Evolutionary conservation across 2,888 invertebrate genomes (phyloP), one percentile per base, ranked within the genome.

Genomic region (Philaethria dido): DNA sequence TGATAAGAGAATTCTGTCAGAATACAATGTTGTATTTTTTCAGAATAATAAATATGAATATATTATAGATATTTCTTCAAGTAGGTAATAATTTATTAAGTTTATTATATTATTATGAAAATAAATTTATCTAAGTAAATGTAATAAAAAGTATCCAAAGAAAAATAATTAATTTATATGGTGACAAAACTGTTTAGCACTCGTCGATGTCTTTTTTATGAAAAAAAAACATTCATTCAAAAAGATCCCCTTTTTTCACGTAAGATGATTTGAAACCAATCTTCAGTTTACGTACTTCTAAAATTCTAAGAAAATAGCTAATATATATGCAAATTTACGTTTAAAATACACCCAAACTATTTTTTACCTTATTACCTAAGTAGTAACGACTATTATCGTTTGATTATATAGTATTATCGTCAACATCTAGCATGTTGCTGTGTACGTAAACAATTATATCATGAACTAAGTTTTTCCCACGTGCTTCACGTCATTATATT

Each of bases 371-470:
- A 54, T 39, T 9, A 2, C 1, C 0, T 16, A n/a, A 2, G 0
- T 20, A 3, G 45, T 68, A 68, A 22, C 48, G 60, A 36, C 22
- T 61, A 68, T 60, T 50, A 64, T 66, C 6, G 20, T 16, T 5
- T 66, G 13, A 9, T 18, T 22, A 22, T 44, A 54, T 47, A 42
- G 14, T 42, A 33, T 20, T 8, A 55, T 22, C 52, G 45, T 64
- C 25, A 39, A 48, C 47, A 39, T 47, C 29, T 64, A 33, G 52
- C 62, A 44, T 64, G 67, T 65, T 66, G 66, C 70, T 62, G 70
- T 68, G 68, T 73, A 74, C 70, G 75, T 77, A 78, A 79, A 79
- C 77, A 76, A 77, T 77, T 77, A 77, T 74, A 77, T 78, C 77
- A 80, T 71, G 74, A 68, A 60, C 57, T 68, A 68, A 75, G 74